Evolutionary conservation across 2,888 invertebrate genomes (phyloP), one percentile per base, ranked within the genome.

Genomic region (Platycheirus rosarum): DNA sequence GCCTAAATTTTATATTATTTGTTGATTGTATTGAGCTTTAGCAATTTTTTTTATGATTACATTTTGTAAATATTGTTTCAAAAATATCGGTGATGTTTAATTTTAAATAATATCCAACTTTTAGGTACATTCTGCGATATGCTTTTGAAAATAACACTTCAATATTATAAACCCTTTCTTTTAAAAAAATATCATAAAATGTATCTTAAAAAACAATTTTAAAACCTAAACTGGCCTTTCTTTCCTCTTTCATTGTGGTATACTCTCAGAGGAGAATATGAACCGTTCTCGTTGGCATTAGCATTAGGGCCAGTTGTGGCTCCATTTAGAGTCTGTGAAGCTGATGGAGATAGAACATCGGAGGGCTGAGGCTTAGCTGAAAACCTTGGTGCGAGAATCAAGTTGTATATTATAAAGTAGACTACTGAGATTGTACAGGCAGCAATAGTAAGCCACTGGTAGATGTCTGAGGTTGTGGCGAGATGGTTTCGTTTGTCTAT

Each of bases 161-260:
- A 11, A 32, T 53, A 68, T 26, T 70, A 48, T 63, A 63, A 55
- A 70, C 53, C 48, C 55, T 70, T 69, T 69, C 46, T 46, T 55
- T 69, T 23, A 23, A 63, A 69, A 49, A 68, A 44, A 68, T 51
- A 48, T 46, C 68, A 74, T 42, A 49, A 68, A 62, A 37, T 16
- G 2, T 57, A 26, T 60, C 18, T 46, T 66, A 40, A 11, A 37
- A 2, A 29, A 37, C 13, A 37, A 23, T 23, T 32, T 92, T 92
- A 96, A 90, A 95, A 96, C 89, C 95, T 93, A 91, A 95, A 96
- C 88, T 95, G 95, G 78, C 95, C 95, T 90, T 95, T 95, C 88
- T 94, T 93, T 82, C 95, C 95, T 87, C 95, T 92, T 87, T 95
- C 95, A 87, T 96, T 95, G 90, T 96, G 95, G 88, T 96, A 96